phyloP scores from a whole-genome alignment of 2,797 vertebrate species.

The Parauchenoglanis punctatus region DNA sequence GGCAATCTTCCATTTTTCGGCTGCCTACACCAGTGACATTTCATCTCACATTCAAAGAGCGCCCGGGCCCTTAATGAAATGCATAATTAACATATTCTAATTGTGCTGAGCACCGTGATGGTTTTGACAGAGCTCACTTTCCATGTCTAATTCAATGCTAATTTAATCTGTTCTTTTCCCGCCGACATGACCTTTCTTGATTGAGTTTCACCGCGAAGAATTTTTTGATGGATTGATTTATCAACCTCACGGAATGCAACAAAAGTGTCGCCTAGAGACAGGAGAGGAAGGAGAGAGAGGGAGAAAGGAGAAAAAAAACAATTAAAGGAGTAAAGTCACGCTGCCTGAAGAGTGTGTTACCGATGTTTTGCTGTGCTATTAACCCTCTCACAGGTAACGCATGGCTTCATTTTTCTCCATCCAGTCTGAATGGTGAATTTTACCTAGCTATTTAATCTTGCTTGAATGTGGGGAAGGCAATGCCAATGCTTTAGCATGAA shows the following conservation, averaged over 20 bases:
- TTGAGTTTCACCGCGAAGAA: conserved; percentile 99
- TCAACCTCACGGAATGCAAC: conserved; percentile 98
- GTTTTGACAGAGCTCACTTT: conserved; percentile 99
- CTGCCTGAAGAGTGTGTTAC: conserved; percentile 61
- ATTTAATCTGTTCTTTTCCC: conserved; percentile 99
- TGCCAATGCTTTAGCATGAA: conserved; percentile 70
- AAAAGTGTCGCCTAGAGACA: conserved; percentile 90
- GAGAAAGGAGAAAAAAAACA: conserved; percentile 61
- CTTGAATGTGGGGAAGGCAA: conserved; percentile 69
- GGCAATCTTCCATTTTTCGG: conserved; percentile 99
- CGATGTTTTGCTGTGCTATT: conserved; percentile 63
- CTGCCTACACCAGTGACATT: conserved; percentile 99
- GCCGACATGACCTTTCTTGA: conserved; percentile 99
- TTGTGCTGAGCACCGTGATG: conserved; percentile 99
- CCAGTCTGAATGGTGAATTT: conserved; percentile 67
- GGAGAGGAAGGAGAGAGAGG: conserved; percentile 63
- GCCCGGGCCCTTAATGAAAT: conserved; percentile 99
- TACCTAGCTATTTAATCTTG: conserved; percentile 65
- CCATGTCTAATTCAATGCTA: conserved; percentile 99
- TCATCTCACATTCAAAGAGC: conserved; percentile 99
- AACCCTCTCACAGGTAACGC: conserved; percentile 55
- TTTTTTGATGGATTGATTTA: conserved; percentile 99
- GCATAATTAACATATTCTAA: conserved; percentile 99
- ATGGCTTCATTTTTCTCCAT: conserved; percentile 54
- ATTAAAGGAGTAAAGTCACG: conserved; percentile 68